Percentiles rank a stretch among this genome's conserved stretches.
These are phyloP conservation scores for Oncorhynchus keta DNA, from an alignment of 2,113 vertebrate genomes.

Conservation along the genomic window DNA sequence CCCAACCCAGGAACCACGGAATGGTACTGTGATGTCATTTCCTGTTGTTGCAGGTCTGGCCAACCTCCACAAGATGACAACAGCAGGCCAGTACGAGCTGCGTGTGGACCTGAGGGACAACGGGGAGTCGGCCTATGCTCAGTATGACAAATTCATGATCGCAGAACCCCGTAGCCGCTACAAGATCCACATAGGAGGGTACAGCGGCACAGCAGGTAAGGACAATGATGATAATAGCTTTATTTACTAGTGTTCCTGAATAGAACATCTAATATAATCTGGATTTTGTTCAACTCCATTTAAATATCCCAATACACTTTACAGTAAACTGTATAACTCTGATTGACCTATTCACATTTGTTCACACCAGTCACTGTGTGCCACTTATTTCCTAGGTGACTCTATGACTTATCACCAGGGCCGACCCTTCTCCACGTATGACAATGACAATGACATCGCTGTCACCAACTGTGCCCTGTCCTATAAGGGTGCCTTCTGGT, in stretches of 20 bases:
- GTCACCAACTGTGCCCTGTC: constrained; percentile 97
- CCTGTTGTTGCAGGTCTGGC: constrained; percentile 77
- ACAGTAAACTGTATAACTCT: not conserved
- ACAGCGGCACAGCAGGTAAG: constrained; percentile 90
- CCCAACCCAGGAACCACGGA: too few relatives aligned
- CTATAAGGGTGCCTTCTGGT: constrained; percentile 98
- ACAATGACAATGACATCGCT: constrained; percentile 93
- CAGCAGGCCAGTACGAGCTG: constrained; percentile 85
- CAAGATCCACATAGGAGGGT: constrained; percentile 81
- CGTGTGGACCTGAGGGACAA: constrained; percentile 86
- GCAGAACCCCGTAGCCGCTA: constrained; percentile 83
- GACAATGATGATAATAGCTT: too few relatives aligned
- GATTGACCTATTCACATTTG: too few relatives aligned
- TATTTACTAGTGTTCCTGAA: too few relatives aligned
- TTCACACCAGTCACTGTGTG: not conserved
- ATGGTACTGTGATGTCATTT: not conserved
- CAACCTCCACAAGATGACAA: constrained; percentile 89
- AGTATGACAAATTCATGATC: constrained; percentile 83
- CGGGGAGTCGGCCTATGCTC: constrained; percentile 77
- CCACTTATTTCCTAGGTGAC: constrained; percentile 76
- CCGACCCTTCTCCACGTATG: constrained; percentile 92
- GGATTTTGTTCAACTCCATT: not conserved
- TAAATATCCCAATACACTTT: not conserved
- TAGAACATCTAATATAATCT: too few relatives aligned
- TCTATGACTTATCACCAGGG: constrained; percentile 93